phyloP scores from a whole-genome alignment of 2,797 vertebrate genomes.

The Alectoris magna region DNA sequence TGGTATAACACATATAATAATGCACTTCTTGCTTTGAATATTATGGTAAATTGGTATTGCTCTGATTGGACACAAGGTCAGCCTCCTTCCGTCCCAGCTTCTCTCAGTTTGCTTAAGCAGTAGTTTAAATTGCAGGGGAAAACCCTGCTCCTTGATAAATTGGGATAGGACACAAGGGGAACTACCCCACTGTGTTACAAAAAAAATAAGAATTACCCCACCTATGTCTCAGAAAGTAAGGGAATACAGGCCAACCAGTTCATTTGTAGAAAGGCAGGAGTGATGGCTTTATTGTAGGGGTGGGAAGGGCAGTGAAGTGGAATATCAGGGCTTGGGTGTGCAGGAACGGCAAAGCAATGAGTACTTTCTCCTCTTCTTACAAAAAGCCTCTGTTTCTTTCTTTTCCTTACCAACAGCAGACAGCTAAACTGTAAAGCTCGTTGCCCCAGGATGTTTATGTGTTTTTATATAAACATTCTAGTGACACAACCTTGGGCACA shows the following conservation, averaged over 20 bases:
- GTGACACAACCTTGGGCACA: neutral
- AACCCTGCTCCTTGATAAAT: neutral
- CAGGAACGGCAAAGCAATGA: neutral
- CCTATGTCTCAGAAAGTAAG: neutral
- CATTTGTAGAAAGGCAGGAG: neutral
- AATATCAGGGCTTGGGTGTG: neutral
- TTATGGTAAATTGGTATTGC: neutral
- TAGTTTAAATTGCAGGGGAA: neutral
- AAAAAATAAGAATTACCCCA: neutral
- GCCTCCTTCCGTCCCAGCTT: neutral
- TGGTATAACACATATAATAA: neutral
- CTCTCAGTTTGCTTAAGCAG: neutral
- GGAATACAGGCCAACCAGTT: neutral
- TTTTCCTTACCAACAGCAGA: neutral
- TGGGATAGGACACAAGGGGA: neutral
- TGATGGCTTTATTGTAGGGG: neutral
- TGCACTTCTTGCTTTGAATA: neutral
- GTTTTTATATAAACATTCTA: neutral
- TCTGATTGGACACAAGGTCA: neutral
- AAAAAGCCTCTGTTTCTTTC: neutral
- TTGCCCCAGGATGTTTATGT: neutral
- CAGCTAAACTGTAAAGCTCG: neutral
- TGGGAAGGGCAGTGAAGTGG: neutral
- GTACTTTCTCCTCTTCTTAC: neutral
- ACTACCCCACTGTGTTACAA: neutral